Percentiles rank a stretch among this genome's conserved stretches.
phyloP scores from a whole-genome alignment of 2,113 vertebrate species.

The Ophthalmolycus amberensis region DNA sequence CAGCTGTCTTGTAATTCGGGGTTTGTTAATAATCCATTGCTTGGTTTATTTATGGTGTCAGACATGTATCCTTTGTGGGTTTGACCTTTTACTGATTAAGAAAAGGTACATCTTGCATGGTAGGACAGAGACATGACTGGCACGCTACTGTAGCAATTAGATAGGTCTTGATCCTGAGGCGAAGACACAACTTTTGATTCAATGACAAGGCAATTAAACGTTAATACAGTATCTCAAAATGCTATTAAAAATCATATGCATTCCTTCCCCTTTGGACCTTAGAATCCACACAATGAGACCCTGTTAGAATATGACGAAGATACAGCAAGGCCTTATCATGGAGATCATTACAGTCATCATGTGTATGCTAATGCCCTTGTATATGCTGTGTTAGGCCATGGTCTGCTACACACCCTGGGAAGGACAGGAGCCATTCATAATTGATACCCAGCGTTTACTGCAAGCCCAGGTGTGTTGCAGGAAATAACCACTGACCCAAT shows the following conservation, averaged over 20 bases:
- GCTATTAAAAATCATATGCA: neutral
- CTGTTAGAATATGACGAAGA: constrained; percentile 21
- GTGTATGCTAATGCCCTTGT: constrained; percentile 71
- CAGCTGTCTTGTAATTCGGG: neutral
- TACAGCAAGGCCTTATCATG: constrained; percentile 46
- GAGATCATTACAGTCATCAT: constrained; percentile 72
- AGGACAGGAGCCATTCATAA: constrained; percentile 79
- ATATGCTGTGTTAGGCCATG: constrained; percentile 58
- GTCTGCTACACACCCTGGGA: constrained; percentile 52
- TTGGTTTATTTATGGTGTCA: neutral
- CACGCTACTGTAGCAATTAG: neutral
- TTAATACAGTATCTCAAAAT: neutral
- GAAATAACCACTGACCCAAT: constrained; percentile 83
- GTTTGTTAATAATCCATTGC: neutral
- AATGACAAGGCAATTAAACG: neutral
- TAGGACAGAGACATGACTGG: neutral
- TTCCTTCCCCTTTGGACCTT: constrained; percentile 1
- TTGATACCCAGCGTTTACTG: constrained; percentile 79
- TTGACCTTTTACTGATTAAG: neutral
- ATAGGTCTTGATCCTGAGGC: neutral
- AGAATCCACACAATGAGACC: neutral
- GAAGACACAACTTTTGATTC: neutral
- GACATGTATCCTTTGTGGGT: neutral
- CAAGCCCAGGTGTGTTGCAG: constrained; percentile 82
- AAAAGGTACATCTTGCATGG: neutral